phyloP scores from a whole-genome alignment of 2,888 invertebrate species.

The Chydorus sphaericus region DNA sequence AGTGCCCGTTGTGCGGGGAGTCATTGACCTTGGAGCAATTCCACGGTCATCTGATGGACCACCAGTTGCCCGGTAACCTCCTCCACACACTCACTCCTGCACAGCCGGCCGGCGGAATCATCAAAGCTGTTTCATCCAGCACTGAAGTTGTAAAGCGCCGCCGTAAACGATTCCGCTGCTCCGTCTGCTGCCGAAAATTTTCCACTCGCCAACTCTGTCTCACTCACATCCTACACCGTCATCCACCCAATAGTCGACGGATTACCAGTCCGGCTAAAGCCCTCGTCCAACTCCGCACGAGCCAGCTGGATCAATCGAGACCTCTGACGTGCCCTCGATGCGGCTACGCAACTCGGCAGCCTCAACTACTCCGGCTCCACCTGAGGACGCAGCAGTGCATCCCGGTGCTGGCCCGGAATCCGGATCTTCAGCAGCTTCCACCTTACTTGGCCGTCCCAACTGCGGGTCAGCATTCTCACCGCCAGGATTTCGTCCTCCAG shows the following conservation, averaged over 20 bases:
- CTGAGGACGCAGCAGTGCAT: conserved; percentile 17
- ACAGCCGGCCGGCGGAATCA: conserved; percentile 19
- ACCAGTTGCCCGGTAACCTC: conserved; percentile 33
- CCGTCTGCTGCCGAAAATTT: conserved; percentile 18
- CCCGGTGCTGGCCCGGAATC: conserved; percentile 20
- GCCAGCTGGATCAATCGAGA: conserved; percentile 15
- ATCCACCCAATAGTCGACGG: conserved; percentile 19
- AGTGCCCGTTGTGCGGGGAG: conserved; percentile 45
- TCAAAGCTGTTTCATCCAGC: conserved; percentile 29
- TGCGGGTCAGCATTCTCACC: conserved; percentile 16
- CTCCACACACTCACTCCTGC: conserved; percentile 18
- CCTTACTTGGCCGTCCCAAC: conserved; percentile 28
- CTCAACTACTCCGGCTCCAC: conserved; percentile 10
- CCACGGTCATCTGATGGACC: conserved; percentile 46
- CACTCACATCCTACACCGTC: conserved; percentile 25
- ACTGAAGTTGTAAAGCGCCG: conserved; percentile 17
- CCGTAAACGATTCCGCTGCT: conserved; percentile 10
- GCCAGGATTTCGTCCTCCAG: conserved; percentile 61
- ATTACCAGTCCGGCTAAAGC: not conserved
- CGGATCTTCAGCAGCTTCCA: conserved; percentile 14
- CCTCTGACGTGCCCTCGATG: conserved; percentile 11
- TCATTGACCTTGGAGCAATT: conserved; percentile 39
- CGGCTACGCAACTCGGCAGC: conserved; percentile 7
- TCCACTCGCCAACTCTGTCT: conserved; percentile 25
- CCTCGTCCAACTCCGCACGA: too few species aligned